Conservation (phyloP, 2,888 invertebrate genomes). For the Syrphus vitripennis region DNA sequence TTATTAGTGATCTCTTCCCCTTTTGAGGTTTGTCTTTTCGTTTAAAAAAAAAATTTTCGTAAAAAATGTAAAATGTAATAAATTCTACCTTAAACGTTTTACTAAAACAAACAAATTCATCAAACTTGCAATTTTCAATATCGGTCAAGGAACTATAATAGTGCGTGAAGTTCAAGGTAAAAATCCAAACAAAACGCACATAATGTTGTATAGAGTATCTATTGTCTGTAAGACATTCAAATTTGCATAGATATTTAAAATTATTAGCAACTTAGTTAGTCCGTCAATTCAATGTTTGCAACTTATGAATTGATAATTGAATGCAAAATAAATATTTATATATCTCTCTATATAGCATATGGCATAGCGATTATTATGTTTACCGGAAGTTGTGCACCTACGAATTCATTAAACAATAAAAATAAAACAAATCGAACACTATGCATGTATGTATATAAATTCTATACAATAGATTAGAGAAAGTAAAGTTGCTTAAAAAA, state of each 20-base stretch:
- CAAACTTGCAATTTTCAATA: neutral
- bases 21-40: too few species aligned
- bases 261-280: neutral
- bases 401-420: neutral
- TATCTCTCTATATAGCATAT: neutral
- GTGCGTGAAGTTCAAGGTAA: conserved; percentile 39
- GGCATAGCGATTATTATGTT: neutral
- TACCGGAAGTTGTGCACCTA: conserved; percentile 12
- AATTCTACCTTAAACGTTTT: too few species aligned
- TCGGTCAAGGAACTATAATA: conserved; percentile 37
- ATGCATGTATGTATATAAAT: neutral
- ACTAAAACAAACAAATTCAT: neutral
- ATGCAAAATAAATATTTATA: neutral
- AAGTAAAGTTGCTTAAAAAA: conserved; percentile 2
- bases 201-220: neutral
- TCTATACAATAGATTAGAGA: neutral
- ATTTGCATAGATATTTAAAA: conserved; percentile 18
- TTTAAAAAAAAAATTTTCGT: too few species aligned
- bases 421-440: neutral
- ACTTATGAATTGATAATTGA: neutral
- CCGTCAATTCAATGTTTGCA: neutral
- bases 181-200: neutral
- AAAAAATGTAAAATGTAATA: too few species aligned
- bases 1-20: too few species aligned
- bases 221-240: neutral